Conservation (phyloP, 2,888 invertebrate genomes). For the Pachydiplax longipennis region DNA sequence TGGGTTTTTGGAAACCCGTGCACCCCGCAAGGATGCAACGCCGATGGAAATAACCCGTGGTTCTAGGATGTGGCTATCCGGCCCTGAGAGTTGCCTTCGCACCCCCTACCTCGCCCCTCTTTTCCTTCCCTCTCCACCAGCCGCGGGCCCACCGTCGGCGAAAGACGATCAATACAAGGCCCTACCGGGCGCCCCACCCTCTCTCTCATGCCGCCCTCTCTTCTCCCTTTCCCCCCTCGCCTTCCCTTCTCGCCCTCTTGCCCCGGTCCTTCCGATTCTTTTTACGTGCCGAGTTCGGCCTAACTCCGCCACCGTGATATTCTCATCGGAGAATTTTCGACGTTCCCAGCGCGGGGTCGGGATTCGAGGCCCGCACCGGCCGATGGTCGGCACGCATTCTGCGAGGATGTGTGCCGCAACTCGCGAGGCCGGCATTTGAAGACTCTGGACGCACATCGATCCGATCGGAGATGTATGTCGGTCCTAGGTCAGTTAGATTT, state of each 20-base stretch:
- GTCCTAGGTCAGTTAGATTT: no score
- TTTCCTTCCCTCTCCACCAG: background rate
- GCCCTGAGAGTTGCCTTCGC: background rate
- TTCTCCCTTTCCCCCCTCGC: background rate
- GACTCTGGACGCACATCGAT: no score
- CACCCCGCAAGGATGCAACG: background rate
- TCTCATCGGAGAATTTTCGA: background rate
- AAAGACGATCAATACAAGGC: constrained; percentile 41
- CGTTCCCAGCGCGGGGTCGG: background rate
- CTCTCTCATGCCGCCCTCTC: constrained; percentile 1
- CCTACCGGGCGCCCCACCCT: constrained; percentile 10
- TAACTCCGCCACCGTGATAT: background rate
- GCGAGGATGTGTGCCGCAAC: no score
- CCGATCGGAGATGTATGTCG: no score
- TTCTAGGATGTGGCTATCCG: background rate
- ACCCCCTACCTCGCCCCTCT: background rate
- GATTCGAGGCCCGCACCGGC: no score
- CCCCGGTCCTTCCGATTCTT: constrained; percentile 10
- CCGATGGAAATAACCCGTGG: background rate
- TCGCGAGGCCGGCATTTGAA: no score
- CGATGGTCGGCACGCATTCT: no score
- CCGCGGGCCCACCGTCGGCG: constrained; percentile 24
- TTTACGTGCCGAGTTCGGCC: background rate
- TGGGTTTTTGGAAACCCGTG: no score
- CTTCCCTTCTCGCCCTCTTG: background rate